Evolutionary conservation across 2,797 vertebrate species (phyloP), one percentile per base, ranked within the genome.

Genomic region (Martes flavigula): DNA sequence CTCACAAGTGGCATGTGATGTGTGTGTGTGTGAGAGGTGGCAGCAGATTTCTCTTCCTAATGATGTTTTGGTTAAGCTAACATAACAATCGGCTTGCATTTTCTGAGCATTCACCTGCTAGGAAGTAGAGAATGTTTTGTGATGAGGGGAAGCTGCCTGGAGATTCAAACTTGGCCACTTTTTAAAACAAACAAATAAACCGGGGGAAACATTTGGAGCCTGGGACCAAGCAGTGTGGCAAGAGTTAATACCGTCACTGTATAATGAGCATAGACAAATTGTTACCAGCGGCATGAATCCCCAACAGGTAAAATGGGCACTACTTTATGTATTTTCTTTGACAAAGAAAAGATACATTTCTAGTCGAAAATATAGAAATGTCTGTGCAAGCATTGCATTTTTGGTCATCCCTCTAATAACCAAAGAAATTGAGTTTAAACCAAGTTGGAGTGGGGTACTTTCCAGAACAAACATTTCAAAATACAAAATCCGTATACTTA

Each of bases 1-100:
- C 56, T 78, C 64, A 30, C 70, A 58, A 48, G 30, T 35, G 78
- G 83, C 32, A 21, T 77, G 48, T 30, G 68, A 75, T 58, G 51
- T 83, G 70, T 93, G 73, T 93, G 68, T 75, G 46, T 48, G 15
- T 40, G 73, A 68, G 78, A 91, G 43, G 64, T 82, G 64, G 70
- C 84, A 92, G 89, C 64, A 70, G 64, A 87, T 79, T 35, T 70
- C 54, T 94, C 94, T 90, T 87, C 79, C 79, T 95, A 82, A 86
- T 94, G 85, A 78, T n/a, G 87, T 96, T 97, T 97, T 97, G 93
- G 90, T 90, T 92, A 87, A 54, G 14, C 66, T 78, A 87, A 96
- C 75, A 77, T 64, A 68, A 48, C 95, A 96, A 86, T 77, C 23
- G 0, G 43, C 93, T 87, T 78, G 48, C 32, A 10, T 90, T 82